Evolutionary conservation across 2,797 vertebrate genomes (phyloP).

Genomic region (Chloroceryle amazona): DNA sequence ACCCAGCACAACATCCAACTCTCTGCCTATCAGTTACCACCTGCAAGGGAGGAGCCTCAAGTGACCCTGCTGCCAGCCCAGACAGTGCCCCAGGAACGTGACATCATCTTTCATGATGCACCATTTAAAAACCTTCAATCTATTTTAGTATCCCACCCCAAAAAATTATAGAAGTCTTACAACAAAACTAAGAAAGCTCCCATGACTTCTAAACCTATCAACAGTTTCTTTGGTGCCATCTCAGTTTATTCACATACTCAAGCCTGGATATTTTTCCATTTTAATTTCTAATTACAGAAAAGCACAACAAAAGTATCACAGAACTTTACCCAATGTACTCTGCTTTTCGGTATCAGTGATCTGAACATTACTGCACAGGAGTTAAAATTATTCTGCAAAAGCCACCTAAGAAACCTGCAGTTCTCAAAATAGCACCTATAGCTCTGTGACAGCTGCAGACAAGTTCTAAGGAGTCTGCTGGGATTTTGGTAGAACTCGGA

Average conservation of each 20-base stretch:
- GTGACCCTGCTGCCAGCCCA: no score
- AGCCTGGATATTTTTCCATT: neutral
- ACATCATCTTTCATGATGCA: neutral
- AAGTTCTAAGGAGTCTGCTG: neutral
- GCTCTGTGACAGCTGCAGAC: neutral
- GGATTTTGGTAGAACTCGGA: neutral
- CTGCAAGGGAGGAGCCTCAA: no score
- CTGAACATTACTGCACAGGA: neutral
- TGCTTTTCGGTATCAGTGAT: neutral
- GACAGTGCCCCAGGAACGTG: no score
- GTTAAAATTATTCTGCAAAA: neutral
- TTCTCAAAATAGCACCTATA: neutral
- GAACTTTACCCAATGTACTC: neutral
- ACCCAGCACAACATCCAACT: neutral
- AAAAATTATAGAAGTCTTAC: neutral
- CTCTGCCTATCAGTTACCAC: neutral
- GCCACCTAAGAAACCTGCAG: neutral
- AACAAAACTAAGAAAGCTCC: neutral
- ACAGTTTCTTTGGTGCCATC: neutral
- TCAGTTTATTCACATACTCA: neutral
- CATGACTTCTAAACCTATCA: neutral
- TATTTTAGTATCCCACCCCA: neutral
- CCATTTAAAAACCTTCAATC: neutral
- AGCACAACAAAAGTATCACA: neutral
- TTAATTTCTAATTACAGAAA: neutral